A percentile compares a stretch with the other conserved stretches of the same genome.
Conservation (phyloP, 2,888 invertebrate species). For the Bombylius major region DNA sequence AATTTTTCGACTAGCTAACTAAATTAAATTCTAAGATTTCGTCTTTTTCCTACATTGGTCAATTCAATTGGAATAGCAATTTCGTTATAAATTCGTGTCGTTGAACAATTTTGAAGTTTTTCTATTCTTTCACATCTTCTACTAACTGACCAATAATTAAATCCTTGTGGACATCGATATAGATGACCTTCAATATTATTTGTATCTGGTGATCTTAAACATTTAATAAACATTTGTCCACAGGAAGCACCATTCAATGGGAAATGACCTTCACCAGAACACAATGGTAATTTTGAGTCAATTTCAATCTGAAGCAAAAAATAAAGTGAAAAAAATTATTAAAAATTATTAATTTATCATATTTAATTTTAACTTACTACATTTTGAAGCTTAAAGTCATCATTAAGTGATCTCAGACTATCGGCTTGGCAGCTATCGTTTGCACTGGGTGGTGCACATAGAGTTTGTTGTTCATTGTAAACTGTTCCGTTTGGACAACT, state of each 20-base stretch:
- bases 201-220: slow-evolving; percentile 40
- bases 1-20: not conserved
- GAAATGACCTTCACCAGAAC: slow-evolving; percentile 55
- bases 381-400: not conserved
- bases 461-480: slow-evolving; percentile 57
- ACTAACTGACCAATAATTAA: slow-evolving; percentile 64
- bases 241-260: slow-evolving; percentile 56
- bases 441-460: slow-evolving; percentile 52
- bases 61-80: slow-evolving; percentile 32
- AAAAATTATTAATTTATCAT: not conserved
- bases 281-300: slow-evolving; percentile 42
- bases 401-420: not conserved
- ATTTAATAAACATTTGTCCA: slow-evolving; percentile 58
- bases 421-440: slow-evolving; percentile 28
- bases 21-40: not conserved
- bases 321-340: not conserved
- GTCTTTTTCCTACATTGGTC: slow-evolving; percentile 26
- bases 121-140: slow-evolving; percentile 57
- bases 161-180: slow-evolving; percentile 64
- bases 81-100: slow-evolving; percentile 14
- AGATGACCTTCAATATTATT: slow-evolving; percentile 52
- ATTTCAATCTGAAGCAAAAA: slow-evolving; percentile 47
- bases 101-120: slow-evolving; percentile 47
- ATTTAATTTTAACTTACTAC: slow-evolving; percentile 2
- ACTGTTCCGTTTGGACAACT: slow-evolving; percentile 66